These are phyloP conservation scores for Probaryconus sp. DNA, from an alignment of 1,140 invertebrate genomes.

Conservation along the genomic window DNA sequence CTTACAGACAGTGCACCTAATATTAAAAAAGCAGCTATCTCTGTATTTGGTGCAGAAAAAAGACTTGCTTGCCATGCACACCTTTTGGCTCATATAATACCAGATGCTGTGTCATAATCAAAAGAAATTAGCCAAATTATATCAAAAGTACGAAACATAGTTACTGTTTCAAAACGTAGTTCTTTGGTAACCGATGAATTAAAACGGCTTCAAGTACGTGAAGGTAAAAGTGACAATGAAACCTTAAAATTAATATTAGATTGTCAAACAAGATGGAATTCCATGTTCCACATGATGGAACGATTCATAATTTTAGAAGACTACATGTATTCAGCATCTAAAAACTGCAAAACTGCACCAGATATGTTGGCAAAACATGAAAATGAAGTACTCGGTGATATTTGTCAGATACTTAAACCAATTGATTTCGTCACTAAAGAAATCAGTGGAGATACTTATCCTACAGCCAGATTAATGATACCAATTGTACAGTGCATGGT, in stretches of 20 bases:
- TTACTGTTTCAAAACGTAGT: slow-evolving; percentile 28
- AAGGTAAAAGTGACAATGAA: slow-evolving; percentile 39
- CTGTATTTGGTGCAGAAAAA: slow-evolving; percentile 6
- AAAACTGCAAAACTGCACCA: no score
- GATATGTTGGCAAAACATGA: slow-evolving; percentile 66
- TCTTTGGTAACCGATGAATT: slow-evolving; percentile 26
- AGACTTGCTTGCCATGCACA: slow-evolving; percentile 5
- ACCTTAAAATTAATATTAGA: slow-evolving; percentile 60
- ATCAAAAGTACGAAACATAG: slow-evolving; percentile 1
- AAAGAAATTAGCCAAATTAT: neutral
- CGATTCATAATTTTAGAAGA: slow-evolving; percentile 58
- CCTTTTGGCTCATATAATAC: slow-evolving; percentile 5
- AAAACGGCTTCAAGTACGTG: slow-evolving; percentile 32
- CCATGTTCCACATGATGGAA: slow-evolving; percentile 65
- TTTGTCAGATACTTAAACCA: slow-evolving; percentile 67
- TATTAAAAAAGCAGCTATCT: slow-evolving; percentile 9
- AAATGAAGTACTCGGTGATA: slow-evolving; percentile 59
- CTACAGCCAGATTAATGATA: slow-evolving; percentile 71
- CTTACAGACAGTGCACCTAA: slow-evolving; percentile 18
- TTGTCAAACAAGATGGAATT: slow-evolving; percentile 69
- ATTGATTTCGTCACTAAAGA: slow-evolving; percentile 72
- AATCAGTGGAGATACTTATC: slow-evolving; percentile 73
- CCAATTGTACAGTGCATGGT: slow-evolving; percentile 70
- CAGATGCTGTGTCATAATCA: neutral
- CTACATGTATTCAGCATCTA: slow-evolving; percentile 66